Evolutionary conservation across 2,888 invertebrate genomes (phyloP).

Genomic region (Meloe dianella): DNA sequence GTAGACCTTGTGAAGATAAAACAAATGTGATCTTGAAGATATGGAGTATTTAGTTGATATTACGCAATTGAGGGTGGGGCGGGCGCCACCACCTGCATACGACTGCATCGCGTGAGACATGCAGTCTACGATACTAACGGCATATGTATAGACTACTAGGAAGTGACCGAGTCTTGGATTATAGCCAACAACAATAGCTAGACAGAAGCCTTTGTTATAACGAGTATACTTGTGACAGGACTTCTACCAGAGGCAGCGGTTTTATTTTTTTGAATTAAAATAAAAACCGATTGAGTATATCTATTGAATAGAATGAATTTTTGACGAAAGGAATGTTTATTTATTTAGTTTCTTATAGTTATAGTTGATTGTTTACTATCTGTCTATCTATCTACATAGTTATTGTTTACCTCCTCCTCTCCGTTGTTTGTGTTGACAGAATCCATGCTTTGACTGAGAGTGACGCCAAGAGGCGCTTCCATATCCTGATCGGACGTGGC

Average conservation of each 20-base stretch:
- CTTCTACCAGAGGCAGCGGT: not conserved
- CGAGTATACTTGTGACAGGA: not conserved
- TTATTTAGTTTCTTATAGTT: not conserved
- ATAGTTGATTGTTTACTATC: not conserved
- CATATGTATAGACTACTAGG: constrained; percentile 20
- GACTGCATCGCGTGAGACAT: constrained; percentile 36
- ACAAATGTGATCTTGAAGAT: no score
- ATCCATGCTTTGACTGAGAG: constrained; percentile 96
- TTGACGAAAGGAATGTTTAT: not conserved
- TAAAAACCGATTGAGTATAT: no score
- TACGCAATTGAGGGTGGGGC: constrained; percentile 33
- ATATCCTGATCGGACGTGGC: constrained; percentile 61
- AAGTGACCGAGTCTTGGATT: constrained; percentile 16
- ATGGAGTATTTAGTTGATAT: constrained; percentile 16
- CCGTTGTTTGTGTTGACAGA: constrained; percentile 94
- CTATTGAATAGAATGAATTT: not conserved
- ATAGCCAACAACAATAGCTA: not conserved
- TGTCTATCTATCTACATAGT: not conserved
- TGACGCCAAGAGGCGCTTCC: constrained; percentile 74
- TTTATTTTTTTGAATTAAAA: no score
- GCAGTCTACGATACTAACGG: constrained; percentile 30
- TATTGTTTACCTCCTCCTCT: constrained; percentile 90
- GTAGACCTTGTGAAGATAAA: constrained; percentile 13
- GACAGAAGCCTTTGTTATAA: not conserved
- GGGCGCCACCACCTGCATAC: constrained; percentile 35